These are phyloP conservation scores for Mastomys coucha DNA, from an alignment of 2,113 vertebrate genomes.

Conservation along the genomic window DNA sequence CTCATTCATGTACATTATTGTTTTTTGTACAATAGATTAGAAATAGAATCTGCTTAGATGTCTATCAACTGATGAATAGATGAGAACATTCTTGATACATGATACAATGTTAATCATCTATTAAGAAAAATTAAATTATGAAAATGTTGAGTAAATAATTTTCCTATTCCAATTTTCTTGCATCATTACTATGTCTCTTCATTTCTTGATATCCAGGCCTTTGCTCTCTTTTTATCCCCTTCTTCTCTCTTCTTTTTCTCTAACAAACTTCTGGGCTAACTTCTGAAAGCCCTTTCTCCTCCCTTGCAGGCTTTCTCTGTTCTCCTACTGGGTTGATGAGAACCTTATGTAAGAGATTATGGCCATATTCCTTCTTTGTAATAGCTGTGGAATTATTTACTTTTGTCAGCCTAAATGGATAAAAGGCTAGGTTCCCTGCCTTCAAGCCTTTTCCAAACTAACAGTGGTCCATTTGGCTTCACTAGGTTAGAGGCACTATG, in stretches of 20 bases:
- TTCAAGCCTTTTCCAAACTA: slow-evolving; percentile 6
- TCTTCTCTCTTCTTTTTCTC: not conserved
- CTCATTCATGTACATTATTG: not conserved
- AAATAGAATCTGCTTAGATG: not conserved
- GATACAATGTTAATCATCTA: not conserved
- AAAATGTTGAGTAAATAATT: not conserved
- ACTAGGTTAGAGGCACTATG: not conserved
- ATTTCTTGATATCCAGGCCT: not conserved
- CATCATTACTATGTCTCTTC: not conserved
- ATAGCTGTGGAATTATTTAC: slow-evolving; percentile 25
- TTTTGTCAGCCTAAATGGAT: slow-evolving; percentile 26
- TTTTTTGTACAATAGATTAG: not conserved
- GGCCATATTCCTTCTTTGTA: slow-evolving; percentile 18
- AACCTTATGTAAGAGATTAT: slow-evolving; percentile 45
- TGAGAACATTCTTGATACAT: not conserved
- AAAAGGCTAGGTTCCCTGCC: not conserved
- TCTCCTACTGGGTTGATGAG: not conserved
- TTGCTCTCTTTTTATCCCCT: not conserved
- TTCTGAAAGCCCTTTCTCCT: not conserved
- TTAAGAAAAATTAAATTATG: not conserved
- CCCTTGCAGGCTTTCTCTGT: not conserved
- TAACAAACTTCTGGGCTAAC: not conserved
- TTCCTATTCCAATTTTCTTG: not conserved
- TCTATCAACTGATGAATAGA: not conserved
- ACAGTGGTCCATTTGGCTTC: slow-evolving; percentile 10